A percentile compares a stretch with the other conserved stretches of the same genome.
phyloP scores from a whole-genome alignment of 2,113 vertebrate genomes.

The Ifrita kowaldi region DNA sequence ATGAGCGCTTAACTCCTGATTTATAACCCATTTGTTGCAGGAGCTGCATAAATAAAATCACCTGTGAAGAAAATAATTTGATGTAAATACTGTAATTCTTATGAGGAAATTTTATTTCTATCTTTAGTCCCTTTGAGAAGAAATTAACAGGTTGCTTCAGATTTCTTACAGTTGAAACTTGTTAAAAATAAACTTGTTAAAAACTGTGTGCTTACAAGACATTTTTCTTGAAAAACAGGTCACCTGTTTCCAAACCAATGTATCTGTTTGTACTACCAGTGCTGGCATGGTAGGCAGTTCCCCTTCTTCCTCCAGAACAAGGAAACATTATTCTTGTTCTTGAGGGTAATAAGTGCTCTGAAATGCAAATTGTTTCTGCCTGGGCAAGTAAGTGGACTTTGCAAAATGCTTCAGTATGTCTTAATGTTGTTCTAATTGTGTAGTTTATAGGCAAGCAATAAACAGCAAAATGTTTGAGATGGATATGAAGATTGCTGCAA shows the following conservation, averaged over 20 bases:
- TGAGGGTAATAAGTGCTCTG: not conserved
- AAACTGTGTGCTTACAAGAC: not conserved
- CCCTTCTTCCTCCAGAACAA: not conserved
- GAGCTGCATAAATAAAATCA: not conserved
- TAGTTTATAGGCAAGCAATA: slow-evolving; percentile 90
- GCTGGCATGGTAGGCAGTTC: not conserved
- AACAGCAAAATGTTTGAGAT: slow-evolving; percentile 88
- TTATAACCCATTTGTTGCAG: not conserved
- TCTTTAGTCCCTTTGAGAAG: not conserved
- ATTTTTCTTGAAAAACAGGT: not conserved
- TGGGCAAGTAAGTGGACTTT: slow-evolving; percentile 23
- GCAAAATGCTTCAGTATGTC: slow-evolving; percentile 4
- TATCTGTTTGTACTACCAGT: not conserved
- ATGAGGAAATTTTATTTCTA: not conserved
- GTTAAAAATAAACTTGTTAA: not conserved
- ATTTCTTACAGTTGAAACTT: not conserved
- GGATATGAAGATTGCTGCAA: slow-evolving; percentile 89
- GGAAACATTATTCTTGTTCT: not conserved
- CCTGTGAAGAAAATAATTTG: not conserved
- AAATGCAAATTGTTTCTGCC: not conserved
- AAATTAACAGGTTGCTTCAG: not conserved
- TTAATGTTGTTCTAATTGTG: slow-evolving; percentile 63
- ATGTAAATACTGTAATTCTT: not conserved
- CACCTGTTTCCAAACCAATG: not conserved
- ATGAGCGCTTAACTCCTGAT: not conserved